Conservation (phyloP, 2,888 invertebrate genomes). For the Cheilosia scutellata region DNA sequence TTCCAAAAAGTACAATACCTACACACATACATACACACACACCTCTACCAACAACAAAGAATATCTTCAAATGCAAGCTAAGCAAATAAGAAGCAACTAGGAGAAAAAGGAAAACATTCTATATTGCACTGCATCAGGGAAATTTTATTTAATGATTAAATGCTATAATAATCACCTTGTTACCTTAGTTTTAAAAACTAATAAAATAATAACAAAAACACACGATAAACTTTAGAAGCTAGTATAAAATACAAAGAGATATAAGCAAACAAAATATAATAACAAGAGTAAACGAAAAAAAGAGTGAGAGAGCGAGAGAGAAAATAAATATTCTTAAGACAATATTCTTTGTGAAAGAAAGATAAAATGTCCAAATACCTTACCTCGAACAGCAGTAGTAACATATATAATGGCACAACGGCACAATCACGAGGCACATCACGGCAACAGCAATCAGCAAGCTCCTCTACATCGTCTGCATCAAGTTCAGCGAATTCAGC, state of each 20-base stretch:
- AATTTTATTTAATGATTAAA: constrained; percentile 64
- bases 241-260: constrained; percentile 74
- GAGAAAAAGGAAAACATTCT: constrained; percentile 40
- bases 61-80: constrained; percentile 53
- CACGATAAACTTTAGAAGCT: constrained; percentile 66
- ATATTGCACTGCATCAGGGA: constrained; percentile 73
- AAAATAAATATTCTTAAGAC: constrained; percentile 31
- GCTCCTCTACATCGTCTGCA: constrained; percentile 76
- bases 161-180: constrained; percentile 65
- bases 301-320: constrained; percentile 20
- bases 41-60: constrained; percentile 51
- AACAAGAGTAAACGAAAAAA: constrained; percentile 24
- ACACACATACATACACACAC: constrained; percentile 54
- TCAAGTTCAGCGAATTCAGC: constrained; percentile 71
- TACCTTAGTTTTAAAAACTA: constrained; percentile 75
- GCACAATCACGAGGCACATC: constrained; percentile 70
- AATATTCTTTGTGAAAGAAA: constrained; percentile 54
- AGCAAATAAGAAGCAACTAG: constrained; percentile 16
- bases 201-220: constrained; percentile 46
- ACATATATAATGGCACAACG: constrained; percentile 76
- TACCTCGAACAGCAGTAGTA: constrained; percentile 71
- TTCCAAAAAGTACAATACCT: constrained; percentile 73
- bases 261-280: constrained; percentile 48
- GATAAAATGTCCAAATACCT: constrained; percentile 74
- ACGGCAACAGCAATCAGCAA: constrained; percentile 70